Evolutionary conservation across 1,140 invertebrate genomes (phyloP), one percentile per base, ranked within the genome.

Genomic region (Danaus melanippus): DNA sequence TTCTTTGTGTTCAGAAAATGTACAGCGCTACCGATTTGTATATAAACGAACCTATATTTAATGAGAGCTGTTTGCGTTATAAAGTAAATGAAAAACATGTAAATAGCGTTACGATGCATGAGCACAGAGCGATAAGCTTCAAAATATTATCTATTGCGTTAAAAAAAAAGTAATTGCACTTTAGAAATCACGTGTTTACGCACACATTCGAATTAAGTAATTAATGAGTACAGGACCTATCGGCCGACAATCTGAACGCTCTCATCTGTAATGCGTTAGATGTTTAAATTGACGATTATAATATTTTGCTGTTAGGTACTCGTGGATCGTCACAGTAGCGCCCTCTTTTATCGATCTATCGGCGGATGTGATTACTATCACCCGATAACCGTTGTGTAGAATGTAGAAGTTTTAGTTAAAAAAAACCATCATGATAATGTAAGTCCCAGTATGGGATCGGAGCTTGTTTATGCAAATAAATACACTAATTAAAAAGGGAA

Each of bases 161-260:
- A 77, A 83, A 81, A 83, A 82, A 77, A 64, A 68, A 59, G 47
- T 79, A 83, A 83, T 83, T 80, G 67, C 64, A 46, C 79, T 73
- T 80, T 83, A 80, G 76, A 83, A 85, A 83, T 78, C 74, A 71
- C 67, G 68, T 68, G 66, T 67, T 69, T 78, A 72, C 67, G 64
- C 76, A 82, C 80, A 79, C 80, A 83, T 84, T 71, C 69, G 76
- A 74, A 84, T 84, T 84, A 78, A 84, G 74, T 79, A 84, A 84
- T 83, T 79, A 83, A 77, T 81, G 69, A 69, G 61, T 62, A 62
- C 65, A 64, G 56, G 53, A 50, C 58, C 42, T 85, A 86, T 86
- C 83, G 62, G 60, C 75, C 79, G 78, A 79, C 80, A 73, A 84
- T 86, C 80, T 76, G 41, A 50, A 50, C 42, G 46, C 53, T 78